Percentiles rank a stretch among this genome's conserved stretches.
Conservation (phyloP, 1,140 invertebrate species). For the Panagrolaimus sp. region DNA sequence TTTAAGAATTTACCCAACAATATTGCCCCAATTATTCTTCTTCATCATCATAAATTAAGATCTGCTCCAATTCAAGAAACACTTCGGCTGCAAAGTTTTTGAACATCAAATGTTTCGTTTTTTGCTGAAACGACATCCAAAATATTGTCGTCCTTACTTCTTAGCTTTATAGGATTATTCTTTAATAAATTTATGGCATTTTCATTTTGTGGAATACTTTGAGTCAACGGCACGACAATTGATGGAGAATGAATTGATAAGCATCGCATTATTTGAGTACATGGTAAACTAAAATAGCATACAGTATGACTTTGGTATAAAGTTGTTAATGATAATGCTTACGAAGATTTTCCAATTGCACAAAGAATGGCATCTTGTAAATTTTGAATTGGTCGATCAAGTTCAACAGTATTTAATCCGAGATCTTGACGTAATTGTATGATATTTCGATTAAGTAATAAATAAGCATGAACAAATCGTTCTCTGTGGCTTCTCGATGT, state of each 20-base stretch:
- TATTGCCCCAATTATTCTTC: no score
- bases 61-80: background rate
- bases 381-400: constrained; percentile 28
- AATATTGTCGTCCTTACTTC: background rate
- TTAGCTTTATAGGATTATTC: no score
- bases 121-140: constrained; percentile 4
- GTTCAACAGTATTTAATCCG: constrained; percentile 32
- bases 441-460: constrained; percentile 34
- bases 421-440: constrained; percentile 43
- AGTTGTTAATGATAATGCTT: background rate
- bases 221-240: background rate
- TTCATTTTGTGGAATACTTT: constrained; percentile 7
- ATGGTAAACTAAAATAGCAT: constrained; percentile 6
- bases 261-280: background rate
- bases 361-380: constrained; percentile 31
- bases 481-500: constrained; percentile 21
- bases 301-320: background rate
- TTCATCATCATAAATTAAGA: no score
- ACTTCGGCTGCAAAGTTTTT: background rate
- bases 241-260: background rate
- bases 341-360: constrained; percentile 32
- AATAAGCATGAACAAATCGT: constrained; percentile 31
- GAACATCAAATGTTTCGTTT: constrained; percentile 15
- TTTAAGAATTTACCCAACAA: no score
- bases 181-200: background rate